Evolutionary conservation across 2,113 vertebrate species (phyloP).

Genomic region (Parus major): DNA sequence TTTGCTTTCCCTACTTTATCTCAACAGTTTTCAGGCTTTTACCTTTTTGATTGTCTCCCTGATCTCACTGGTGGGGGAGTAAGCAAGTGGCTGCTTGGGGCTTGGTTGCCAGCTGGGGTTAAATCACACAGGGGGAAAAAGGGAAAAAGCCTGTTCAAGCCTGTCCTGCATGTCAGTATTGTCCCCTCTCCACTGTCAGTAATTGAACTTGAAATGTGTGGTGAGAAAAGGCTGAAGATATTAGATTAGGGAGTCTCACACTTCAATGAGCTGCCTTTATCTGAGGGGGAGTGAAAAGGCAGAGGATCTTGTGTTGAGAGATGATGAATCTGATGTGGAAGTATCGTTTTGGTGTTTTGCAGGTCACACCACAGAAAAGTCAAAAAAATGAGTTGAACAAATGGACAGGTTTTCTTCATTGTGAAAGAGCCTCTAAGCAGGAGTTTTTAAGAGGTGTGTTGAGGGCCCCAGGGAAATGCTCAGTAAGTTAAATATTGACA

Average conservation of each 20-base stretch:
- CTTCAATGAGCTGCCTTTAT: not conserved
- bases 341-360: not conserved
- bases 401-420: not conserved
- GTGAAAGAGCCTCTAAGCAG: not conserved
- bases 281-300: not conserved
- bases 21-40: not conserved
- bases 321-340: not conserved
- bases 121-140: not conserved
- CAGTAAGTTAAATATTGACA: conserved; percentile 22
- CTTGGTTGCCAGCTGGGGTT: not conserved
- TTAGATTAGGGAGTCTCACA: not conserved
- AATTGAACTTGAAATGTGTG: not conserved
- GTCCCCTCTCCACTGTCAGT: not conserved
- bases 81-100: not conserved
- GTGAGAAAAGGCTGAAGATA: not conserved
- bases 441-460: not conserved
- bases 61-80: not conserved
- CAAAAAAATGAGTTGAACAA: conserved; percentile 18
- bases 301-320: not conserved
- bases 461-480: not conserved
- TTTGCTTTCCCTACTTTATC: not conserved
- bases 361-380: not conserved
- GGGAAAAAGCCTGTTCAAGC: not conserved
- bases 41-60: not conserved
- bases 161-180: not conserved